Conservation (phyloP, 2,113 vertebrate species). For the Microcebus griseorufus region DNA sequence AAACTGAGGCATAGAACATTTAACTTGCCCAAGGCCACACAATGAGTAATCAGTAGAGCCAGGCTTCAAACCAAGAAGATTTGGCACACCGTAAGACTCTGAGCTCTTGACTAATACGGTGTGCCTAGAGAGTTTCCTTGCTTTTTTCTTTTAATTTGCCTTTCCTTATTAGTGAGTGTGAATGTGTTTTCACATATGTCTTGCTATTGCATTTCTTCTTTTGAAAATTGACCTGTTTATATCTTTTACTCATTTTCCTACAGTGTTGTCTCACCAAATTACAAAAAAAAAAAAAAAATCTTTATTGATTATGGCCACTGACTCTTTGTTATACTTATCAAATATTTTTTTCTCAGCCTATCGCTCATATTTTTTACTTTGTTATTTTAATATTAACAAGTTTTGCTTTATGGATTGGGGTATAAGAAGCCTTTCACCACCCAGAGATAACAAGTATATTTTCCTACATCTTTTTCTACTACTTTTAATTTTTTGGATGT, state of each 20-base stretch:
- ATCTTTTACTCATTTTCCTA: not conserved
- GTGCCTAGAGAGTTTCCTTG: not conserved
- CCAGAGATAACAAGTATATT: not conserved
- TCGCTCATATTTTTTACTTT: slow-evolving; percentile 14
- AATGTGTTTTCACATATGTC: not conserved
- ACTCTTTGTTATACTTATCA: not conserved
- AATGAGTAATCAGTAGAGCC: not conserved
- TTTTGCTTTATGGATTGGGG: not conserved
- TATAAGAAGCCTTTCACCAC: not conserved
- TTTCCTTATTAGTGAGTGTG: not conserved
- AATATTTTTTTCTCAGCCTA: not conserved
- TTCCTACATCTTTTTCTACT: not conserved
- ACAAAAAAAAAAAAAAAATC: not conserved
- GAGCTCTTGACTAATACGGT: not conserved
- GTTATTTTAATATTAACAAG: not conserved
- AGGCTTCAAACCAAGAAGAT: not conserved
- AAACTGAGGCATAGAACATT: not conserved
- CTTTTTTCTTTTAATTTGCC: not conserved
- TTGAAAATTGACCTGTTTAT: not conserved
- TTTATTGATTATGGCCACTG: not conserved
- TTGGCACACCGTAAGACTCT: not conserved
- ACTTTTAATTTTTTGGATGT: not conserved
- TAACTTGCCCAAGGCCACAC: not conserved
- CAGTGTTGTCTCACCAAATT: not conserved
- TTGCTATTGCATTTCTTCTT: not conserved